Percentiles rank a stretch among this genome's conserved stretches.
Conservation (phyloP, 2,797 vertebrate genomes). For the Caiman crocodilus region DNA sequence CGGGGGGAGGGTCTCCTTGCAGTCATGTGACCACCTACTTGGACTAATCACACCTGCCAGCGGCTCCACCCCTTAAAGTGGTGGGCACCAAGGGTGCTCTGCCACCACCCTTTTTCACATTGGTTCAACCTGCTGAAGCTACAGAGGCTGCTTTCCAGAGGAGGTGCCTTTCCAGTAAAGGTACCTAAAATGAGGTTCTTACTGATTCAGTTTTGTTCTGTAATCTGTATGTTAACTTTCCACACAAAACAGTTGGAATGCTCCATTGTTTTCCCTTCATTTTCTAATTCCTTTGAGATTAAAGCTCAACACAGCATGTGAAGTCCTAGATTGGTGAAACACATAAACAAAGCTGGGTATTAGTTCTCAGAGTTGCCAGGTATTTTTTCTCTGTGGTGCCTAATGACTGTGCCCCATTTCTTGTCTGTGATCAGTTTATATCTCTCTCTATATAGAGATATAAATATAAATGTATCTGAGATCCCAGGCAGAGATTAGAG, state of each 20-base stretch:
- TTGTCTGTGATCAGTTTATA: neutral
- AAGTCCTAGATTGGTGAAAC: neutral
- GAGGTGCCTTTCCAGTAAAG: neutral
- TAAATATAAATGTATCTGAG: neutral
- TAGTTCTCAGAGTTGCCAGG: neutral
- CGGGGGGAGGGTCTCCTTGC: too few relatives aligned
- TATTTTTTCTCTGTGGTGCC: neutral
- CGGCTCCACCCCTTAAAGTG: too few relatives aligned
- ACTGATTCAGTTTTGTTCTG: neutral
- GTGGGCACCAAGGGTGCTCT: too few relatives aligned
- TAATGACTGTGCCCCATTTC: neutral
- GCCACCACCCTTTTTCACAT: neutral
- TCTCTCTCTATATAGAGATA: neutral
- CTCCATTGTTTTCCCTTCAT: neutral
- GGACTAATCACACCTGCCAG: too few relatives aligned
- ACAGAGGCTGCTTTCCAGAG: neutral
- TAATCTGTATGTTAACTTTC: neutral
- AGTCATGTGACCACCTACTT: too few relatives aligned
- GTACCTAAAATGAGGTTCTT: neutral
- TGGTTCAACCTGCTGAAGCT: neutral
- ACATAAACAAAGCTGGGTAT: neutral
- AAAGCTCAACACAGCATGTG: too few relatives aligned
- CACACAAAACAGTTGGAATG: neutral
- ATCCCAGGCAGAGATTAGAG: neutral
- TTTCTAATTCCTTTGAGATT: neutral